phyloP scores from a whole-genome alignment of 2,113 vertebrate species.

The Corvus cornix region DNA sequence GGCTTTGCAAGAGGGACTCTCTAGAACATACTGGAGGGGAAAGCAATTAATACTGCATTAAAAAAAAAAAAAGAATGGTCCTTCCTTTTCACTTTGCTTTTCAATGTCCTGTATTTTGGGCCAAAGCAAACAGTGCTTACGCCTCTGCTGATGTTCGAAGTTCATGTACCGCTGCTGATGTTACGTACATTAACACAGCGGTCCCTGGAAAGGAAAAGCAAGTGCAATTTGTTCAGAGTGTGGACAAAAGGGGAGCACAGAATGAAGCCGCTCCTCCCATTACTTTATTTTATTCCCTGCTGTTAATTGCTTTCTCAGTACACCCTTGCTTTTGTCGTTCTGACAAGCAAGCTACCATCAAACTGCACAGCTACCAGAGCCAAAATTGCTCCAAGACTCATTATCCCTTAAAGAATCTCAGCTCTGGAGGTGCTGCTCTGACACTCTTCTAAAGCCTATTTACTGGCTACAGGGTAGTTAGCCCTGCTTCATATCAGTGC shows the following conservation, averaged over 20 bases:
- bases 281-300: neutral
- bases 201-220: slow-evolving; percentile 28
- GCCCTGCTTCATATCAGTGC: slow-evolving; percentile 20
- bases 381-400: neutral
- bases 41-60: slow-evolving; percentile 15
- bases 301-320: slow-evolving; percentile 1
- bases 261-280: neutral
- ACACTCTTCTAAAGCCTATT: neutral
- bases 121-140: slow-evolving; percentile 64
- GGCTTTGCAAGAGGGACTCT: slow-evolving; percentile 30
- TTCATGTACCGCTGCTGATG: neutral
- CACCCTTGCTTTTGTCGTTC: neutral
- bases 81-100: slow-evolving; percentile 39
- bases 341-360: neutral
- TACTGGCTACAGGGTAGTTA: neutral
- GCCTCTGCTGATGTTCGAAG: slow-evolving; percentile 45
- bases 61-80: neutral
- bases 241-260: neutral
- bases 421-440: neutral
- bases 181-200: slow-evolving; percentile 15
- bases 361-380: neutral
- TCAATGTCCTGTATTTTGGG: slow-evolving; percentile 12
- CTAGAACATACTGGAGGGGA: neutral
- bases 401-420: neutral
- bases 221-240: neutral